Evolutionary conservation across 2,113 vertebrate genomes (phyloP).

Genomic region (Ailurus styani): DNA sequence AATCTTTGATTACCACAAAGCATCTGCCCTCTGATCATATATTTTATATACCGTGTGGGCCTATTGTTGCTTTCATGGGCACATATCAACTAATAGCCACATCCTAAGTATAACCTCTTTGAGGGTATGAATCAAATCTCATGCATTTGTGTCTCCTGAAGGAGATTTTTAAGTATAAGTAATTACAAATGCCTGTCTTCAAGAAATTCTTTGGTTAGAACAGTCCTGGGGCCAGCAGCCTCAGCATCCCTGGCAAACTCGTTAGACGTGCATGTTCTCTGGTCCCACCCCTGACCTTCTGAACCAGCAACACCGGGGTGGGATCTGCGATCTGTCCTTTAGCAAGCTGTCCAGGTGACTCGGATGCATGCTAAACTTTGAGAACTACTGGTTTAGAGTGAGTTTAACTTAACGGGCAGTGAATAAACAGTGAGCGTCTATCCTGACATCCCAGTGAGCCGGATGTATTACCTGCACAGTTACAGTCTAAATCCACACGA

Average conservation of each 20-base stretch:
- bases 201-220: background rate
- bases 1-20: background rate
- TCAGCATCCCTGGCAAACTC: too few relatives aligned
- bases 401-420: background rate
- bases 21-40: background rate
- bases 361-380: background rate
- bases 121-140: background rate
- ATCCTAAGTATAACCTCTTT: background rate
- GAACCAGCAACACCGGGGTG: background rate
- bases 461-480: background rate
- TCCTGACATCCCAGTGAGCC: background rate
- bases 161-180: background rate
- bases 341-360: background rate
- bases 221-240: background rate
- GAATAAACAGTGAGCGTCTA: background rate
- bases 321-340: background rate
- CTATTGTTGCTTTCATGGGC: background rate
- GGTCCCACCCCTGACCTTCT: background rate
- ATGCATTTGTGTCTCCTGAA: background rate
- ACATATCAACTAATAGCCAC: background rate
- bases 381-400: background rate
- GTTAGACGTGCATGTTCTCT: background rate
- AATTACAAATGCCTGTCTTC: background rate
- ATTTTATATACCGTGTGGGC: background rate
- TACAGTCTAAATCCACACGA: background rate